phyloP scores from a whole-genome alignment of 1,140 invertebrate genomes.

The Drosophila willistoni region DNA sequence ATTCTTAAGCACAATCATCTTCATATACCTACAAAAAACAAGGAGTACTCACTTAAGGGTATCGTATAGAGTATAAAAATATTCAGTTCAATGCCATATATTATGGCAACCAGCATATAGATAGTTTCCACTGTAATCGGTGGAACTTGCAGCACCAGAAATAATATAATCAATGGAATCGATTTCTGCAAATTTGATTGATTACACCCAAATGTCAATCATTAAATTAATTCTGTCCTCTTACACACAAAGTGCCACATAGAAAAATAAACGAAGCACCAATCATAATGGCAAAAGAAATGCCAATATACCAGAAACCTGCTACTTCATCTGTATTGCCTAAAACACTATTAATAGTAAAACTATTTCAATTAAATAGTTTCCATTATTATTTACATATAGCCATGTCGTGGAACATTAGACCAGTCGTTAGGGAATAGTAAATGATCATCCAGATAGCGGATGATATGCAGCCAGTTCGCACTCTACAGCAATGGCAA shows the following conservation, averaged over 20 bases:
- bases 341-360: background rate
- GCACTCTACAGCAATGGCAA: conserved; percentile 20
- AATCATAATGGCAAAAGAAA: background rate
- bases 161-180: background rate
- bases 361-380: too few relatives aligned
- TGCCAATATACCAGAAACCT: conserved; percentile 23
- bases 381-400: background rate
- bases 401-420: conserved; percentile 13
- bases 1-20: too few relatives aligned
- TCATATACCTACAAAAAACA: background rate
- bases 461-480: conserved; percentile 8
- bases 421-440: background rate
- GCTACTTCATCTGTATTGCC: background rate
- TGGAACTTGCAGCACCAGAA: conserved; percentile 14
- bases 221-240: background rate
- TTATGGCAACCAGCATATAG: conserved; percentile 19
- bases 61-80: conserved; percentile 10
- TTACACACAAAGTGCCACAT: conserved; percentile 14
- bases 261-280: background rate
- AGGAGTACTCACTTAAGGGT: conserved; percentile 28
- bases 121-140: conserved; percentile 8
- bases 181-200: background rate
- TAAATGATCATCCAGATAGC: conserved; percentile 4
- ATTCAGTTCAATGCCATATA: conserved; percentile 18
- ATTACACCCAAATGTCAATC: background rate